These are phyloP conservation scores for Paradoxurus hermaphroditus DNA, from an alignment of 2,113 vertebrate genomes.

Conservation along the genomic window DNA sequence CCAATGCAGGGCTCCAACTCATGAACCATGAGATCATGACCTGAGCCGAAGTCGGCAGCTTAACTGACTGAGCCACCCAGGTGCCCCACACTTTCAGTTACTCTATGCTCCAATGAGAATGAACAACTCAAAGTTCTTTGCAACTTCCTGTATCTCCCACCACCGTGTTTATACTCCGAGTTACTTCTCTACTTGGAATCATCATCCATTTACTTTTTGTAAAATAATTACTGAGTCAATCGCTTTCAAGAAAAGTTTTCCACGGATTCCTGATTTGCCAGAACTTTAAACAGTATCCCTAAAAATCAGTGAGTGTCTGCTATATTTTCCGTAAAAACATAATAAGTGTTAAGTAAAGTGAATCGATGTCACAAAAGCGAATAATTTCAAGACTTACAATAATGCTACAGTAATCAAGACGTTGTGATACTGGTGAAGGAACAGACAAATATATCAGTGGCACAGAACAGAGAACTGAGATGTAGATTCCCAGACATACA, in stretches of 20 bases:
- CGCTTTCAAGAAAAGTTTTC: neutral
- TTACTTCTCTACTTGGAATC: neutral
- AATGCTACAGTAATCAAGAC: neutral
- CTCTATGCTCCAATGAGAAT: neutral
- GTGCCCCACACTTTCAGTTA: neutral
- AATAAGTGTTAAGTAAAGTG: neutral
- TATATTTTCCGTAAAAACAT: neutral
- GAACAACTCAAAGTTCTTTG: neutral
- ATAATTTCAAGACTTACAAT: neutral
- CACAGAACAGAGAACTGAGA: neutral
- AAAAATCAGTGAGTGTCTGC: neutral
- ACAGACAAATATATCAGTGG: neutral
- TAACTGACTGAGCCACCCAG: no score
- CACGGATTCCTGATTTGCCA: neutral
- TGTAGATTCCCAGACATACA: neutral
- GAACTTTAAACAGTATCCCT: neutral
- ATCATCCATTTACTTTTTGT: neutral
- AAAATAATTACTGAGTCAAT: neutral
- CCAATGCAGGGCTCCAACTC: no score
- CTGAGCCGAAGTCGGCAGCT: no score
- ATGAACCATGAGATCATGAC: no score
- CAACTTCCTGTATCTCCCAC: neutral
- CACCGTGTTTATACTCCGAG: neutral
- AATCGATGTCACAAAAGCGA: neutral
- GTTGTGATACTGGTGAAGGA: neutral